phyloP scores from a whole-genome alignment of 2,888 invertebrate genomes.

The Orchesella flavescens region DNA sequence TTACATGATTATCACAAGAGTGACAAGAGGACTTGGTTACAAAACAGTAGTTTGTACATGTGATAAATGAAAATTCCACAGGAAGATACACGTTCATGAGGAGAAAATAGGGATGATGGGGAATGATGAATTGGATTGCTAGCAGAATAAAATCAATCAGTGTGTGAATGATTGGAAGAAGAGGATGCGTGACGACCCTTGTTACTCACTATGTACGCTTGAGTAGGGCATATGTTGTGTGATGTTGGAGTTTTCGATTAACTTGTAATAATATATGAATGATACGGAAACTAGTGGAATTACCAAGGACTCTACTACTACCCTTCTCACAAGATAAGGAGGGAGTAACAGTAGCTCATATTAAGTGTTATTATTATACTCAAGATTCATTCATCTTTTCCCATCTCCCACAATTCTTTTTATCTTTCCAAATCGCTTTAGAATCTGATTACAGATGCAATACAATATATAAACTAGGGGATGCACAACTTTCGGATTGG shows the following conservation, averaged over 20 bases:
- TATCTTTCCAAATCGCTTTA: neutral
- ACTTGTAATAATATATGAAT: constrained; percentile 12
- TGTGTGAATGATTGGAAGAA: constrained; percentile 33
- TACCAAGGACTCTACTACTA: neutral
- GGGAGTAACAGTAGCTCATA: no score
- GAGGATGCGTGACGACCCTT: constrained; percentile 19
- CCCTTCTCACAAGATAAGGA: no score
- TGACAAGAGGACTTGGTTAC: constrained; percentile 15
- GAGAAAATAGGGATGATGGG: constrained; percentile 50
- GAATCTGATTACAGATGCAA: constrained; percentile 2
- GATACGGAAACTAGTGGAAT: neutral
- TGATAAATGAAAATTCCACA: constrained; percentile 25
- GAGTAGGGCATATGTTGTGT: constrained; percentile 22
- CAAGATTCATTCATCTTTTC: no score
- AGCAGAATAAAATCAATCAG: constrained; percentile 66
- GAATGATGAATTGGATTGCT: constrained; percentile 57
- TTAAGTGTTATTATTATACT: no score
- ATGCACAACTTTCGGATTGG: no score
- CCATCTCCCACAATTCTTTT: no score
- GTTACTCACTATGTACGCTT: neutral
- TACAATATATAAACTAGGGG: no score
- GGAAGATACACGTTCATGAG: neutral
- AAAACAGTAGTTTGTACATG: neutral
- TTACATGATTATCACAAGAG: constrained; percentile 17
- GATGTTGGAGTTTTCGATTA: constrained; percentile 20